These are phyloP conservation scores for Leptoclinus maculatus DNA, from an alignment of 2,797 vertebrate genomes.

Conservation along the genomic window DNA sequence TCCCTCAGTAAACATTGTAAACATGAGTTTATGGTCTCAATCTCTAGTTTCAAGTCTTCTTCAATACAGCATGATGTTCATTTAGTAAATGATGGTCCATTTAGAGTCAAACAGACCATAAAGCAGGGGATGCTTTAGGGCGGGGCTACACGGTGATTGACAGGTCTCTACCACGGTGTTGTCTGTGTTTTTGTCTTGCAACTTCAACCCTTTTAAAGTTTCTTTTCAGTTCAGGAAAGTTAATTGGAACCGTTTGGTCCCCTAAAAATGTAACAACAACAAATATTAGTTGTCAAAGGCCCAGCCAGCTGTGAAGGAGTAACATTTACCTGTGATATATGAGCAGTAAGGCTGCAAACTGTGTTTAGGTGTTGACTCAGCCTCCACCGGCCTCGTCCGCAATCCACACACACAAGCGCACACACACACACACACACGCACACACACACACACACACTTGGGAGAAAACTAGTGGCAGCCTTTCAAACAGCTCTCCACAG, in stretches of 20 bases:
- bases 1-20: not conserved
- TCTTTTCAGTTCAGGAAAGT: too few species aligned
- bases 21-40: not conserved
- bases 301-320: slow-evolving; percentile 38
- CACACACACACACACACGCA: slow-evolving; percentile 3
- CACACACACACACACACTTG: slow-evolving; percentile 36
- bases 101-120: not conserved
- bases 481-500: slow-evolving; percentile 75
- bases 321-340: slow-evolving; percentile 42
- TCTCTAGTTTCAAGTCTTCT: not conserved
- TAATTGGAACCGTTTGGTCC: not conserved
- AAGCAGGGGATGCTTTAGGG: not conserved
- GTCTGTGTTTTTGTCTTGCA: not conserved
- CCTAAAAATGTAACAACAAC: not conserved
- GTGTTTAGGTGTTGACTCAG: slow-evolving; percentile 75
- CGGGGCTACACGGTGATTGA: not conserved
- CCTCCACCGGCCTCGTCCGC: slow-evolving; percentile 60
- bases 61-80: not conserved
- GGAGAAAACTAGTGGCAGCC: slow-evolving; percentile 67
- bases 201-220: too few species aligned
- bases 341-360: slow-evolving; percentile 56
- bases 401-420: slow-evolving; percentile 12
- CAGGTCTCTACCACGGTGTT: not conserved
- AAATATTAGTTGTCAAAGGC: slow-evolving; percentile 34
- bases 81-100: not conserved